Percentiles rank a stretch among this genome's conserved stretches.
phyloP scores from a whole-genome alignment of 2,888 invertebrate genomes.

The Gerris lacustris region DNA sequence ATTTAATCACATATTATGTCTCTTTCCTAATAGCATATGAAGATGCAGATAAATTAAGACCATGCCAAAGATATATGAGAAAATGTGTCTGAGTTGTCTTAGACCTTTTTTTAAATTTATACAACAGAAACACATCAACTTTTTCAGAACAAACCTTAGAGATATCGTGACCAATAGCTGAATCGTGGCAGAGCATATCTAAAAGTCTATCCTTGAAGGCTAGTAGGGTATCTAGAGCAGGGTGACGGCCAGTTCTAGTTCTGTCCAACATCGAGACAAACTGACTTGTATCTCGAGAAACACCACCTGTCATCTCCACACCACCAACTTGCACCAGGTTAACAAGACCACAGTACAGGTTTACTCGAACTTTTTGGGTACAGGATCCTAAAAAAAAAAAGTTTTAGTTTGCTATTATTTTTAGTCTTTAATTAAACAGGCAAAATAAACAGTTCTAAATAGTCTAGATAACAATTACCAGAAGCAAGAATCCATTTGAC shows the following conservation, averaged over 20 bases:
- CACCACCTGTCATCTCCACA: background rate
- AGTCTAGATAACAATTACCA: slow-evolving; percentile 16
- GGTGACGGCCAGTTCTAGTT: slow-evolving; percentile 2
- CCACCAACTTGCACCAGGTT: background rate
- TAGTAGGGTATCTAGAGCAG: slow-evolving; percentile 22
- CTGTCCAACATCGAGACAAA: slow-evolving; percentile 20
- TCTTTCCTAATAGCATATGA: too few species aligned
- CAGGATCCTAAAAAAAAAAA: background rate
- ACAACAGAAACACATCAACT: too few species aligned
- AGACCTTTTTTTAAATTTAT: too few species aligned
- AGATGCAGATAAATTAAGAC: too few species aligned
- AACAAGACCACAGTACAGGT: slow-evolving; percentile 4
- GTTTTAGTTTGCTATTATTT: background rate
- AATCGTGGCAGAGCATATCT: slow-evolving; percentile 71
- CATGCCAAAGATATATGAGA: too few species aligned
- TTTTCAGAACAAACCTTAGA: slow-evolving; percentile 45
- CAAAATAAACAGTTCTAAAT: background rate
- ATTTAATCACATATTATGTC: too few species aligned
- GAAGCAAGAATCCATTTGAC: slow-evolving; percentile 40
- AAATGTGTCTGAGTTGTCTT: too few species aligned
- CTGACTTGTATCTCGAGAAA: slow-evolving; percentile 1
- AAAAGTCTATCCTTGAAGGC: slow-evolving; percentile 70
- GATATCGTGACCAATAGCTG: slow-evolving; percentile 76
- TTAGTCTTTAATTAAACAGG: background rate
- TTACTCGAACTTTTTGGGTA: background rate